Conservation (phyloP, 2,888 invertebrate genomes). For the Ganaspis brasiliensis region DNA sequence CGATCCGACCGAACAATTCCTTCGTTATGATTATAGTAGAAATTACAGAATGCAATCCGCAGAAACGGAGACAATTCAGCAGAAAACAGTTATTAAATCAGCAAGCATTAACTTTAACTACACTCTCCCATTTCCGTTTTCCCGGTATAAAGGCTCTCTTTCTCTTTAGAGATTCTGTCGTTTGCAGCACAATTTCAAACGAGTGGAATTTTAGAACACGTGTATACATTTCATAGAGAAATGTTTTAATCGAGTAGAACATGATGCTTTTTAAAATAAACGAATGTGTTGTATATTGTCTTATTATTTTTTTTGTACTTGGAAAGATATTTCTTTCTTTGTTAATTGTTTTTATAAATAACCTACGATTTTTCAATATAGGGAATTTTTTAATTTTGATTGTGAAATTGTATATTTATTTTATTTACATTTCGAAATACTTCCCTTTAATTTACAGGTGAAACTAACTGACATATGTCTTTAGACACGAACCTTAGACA, state of each 20-base stretch:
- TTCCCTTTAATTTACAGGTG: not conserved
- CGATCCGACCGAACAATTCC: constrained; percentile 7
- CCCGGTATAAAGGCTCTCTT: not conserved
- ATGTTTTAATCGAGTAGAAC: too few species aligned
- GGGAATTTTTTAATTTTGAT: too few species aligned
- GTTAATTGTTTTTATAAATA: too few species aligned
- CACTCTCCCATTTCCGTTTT: constrained; percentile 13
- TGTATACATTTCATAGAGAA: not conserved
- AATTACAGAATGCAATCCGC: not conserved
- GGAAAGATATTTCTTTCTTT: too few species aligned
- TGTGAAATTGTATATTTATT: too few species aligned
- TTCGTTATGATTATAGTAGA: constrained; percentile 24
- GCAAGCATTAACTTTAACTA: constrained; percentile 26
- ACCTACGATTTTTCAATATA: too few species aligned
- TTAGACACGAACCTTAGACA: constrained; percentile 28
- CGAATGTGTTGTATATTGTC: too few species aligned
- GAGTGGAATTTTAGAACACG: not conserved
- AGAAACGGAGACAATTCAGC: not conserved
- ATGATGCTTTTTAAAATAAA: too few species aligned
- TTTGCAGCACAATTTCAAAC: not conserved
- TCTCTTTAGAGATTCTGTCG: constrained; percentile 4
- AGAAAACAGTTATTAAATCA: constrained; percentile 31
- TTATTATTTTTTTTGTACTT: too few species aligned
- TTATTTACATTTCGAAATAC: too few species aligned
- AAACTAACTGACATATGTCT: constrained; percentile 15